Evolutionary conservation across 2,888 invertebrate species (phyloP), one percentile per base, ranked within the genome.

Genomic region (Alcis repandata): DNA sequence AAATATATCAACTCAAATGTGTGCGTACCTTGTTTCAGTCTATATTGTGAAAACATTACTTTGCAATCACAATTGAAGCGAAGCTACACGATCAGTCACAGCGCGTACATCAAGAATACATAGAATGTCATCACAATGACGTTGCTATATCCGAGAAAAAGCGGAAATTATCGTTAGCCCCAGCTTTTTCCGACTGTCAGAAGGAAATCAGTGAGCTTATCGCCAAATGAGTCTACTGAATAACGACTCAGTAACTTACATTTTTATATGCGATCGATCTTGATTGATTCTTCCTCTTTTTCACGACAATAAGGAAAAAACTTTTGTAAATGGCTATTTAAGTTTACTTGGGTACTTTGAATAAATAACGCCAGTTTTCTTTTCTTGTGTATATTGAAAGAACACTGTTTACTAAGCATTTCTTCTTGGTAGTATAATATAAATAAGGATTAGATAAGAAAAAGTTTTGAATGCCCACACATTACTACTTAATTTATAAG

Each of bases 201-300:
- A 60, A 64, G 46, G 20, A 33, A 70, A 66, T 70, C 68, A 67
- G 63, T 66, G 69, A 57, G 72, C 70, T 70, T 72, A 70, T 72
- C 68, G 68, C 69, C 66, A 70, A 70, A 69, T 72, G 65, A 70
- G 65, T 63, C 59, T 63, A 46, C 65, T 67, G 64, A 65, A 58
- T 68, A 66, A 71, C 66, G 63, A 64, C 61, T 64, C 58, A 32
- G 45, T 68, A 70, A 68, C 67, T 70, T 67, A 63, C 65, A 70
- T 70, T 68, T 63, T 68, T 67, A 56, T 67, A 41, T 59, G 41
- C 48, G 65, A 66, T 63, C 67, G 68, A 70, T 62, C 60, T 61
- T 67, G 68, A 68, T 66, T 70, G 67, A 69, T 70, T 72, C 67
- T 53, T 59, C 58, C 66, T 48, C 63, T 49, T 59, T 60, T 63